phyloP scores from a whole-genome alignment of 1,140 invertebrate species.

The Atta colombica region DNA sequence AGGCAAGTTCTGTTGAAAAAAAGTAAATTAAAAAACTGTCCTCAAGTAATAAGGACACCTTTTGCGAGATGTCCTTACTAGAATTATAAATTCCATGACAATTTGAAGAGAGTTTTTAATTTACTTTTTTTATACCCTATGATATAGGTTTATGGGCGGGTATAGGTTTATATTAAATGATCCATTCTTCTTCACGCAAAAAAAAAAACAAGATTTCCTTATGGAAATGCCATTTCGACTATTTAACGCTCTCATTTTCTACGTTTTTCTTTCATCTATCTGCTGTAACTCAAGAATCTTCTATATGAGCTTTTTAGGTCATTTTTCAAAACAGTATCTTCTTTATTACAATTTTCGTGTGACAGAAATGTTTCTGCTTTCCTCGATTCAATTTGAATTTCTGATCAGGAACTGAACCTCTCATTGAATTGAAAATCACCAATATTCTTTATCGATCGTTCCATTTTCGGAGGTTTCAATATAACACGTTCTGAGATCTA shows the following conservation, averaged over 20 bases:
- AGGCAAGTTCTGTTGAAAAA: background rate
- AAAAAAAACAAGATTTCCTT: slow-evolving; percentile 8
- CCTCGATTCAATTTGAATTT: slow-evolving; percentile 55
- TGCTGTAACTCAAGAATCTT: slow-evolving; percentile 36
- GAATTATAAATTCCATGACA: too few species aligned
- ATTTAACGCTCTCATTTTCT: slow-evolving; percentile 32
- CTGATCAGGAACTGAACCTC: slow-evolving; percentile 21
- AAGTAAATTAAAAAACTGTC: background rate
- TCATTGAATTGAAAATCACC: slow-evolving; percentile 30
- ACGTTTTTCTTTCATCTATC: slow-evolving; percentile 27
- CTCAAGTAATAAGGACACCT: background rate
- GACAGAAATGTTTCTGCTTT: slow-evolving; percentile 55
- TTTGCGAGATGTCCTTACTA: background rate
- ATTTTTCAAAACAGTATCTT: slow-evolving; percentile 60
- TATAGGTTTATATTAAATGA: slow-evolving; percentile 24
- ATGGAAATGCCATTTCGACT: slow-evolving; percentile 53
- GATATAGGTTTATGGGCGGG: background rate
- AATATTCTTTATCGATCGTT: slow-evolving; percentile 51
- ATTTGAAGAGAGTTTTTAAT: too few species aligned
- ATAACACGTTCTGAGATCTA: slow-evolving; percentile 40
- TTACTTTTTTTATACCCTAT: too few species aligned
- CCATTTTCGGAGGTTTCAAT: slow-evolving; percentile 31
- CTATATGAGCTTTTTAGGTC: slow-evolving; percentile 29
- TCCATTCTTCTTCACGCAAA: slow-evolving; percentile 43
- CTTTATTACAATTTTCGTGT: slow-evolving; percentile 44